Base-by-base conservation (phyloP, 2,888 invertebrate species). In the Copidosoma aretas region DNA sequence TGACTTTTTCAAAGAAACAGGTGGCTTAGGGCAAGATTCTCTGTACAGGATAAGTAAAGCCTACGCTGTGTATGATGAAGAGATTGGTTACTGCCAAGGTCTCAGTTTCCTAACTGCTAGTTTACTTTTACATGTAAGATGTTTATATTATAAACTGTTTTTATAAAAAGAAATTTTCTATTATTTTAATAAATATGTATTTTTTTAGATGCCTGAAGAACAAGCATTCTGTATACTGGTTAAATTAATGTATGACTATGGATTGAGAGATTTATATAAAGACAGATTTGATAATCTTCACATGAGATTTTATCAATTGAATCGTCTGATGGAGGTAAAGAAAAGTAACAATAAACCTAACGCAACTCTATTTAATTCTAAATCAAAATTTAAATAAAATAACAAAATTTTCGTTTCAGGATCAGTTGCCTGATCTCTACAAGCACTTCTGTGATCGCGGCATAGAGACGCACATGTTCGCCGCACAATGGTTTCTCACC, bases 401-500 rank as follows among this genome's bases (percentile, higher is more conserved):
- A 68, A 53, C 32, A 25, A 56, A 22, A 19, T 57, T 66, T n/a
- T 56, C 49, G 60, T 64, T 57, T n/a, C 82, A 91, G 89, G 94
- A 96, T 84, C 94, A 94, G 84, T 83, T 95, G 73, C 90, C 90
- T 0, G 92, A 93, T 71, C 84, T 95, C 67, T 91, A 91, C 80
- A 90, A 90, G 69, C 95, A 95, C 81, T 94, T 95, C 84, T 88
- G 88, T 76, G 91, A 91, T 85, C 89, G 91, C 88, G 86, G 86
- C 73, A 91, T 99, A 60, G 98, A 99, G 85, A 93, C 95, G 39
- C 98, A 99, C 86, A 98, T 98, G 98, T 99, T 95, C 84, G 98
- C 98, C 24, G 97, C 96, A 8, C 99, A 99, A 85, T 99, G 99
- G 99, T 98, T 99, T 87, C 90, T 99, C 64, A 99, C 99, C 0